A percentile compares a stretch with the other conserved stretches of the same genome.
These are phyloP conservation scores for Tachina lurida DNA, from an alignment of 2,888 invertebrate species.

Conservation along the genomic window DNA sequence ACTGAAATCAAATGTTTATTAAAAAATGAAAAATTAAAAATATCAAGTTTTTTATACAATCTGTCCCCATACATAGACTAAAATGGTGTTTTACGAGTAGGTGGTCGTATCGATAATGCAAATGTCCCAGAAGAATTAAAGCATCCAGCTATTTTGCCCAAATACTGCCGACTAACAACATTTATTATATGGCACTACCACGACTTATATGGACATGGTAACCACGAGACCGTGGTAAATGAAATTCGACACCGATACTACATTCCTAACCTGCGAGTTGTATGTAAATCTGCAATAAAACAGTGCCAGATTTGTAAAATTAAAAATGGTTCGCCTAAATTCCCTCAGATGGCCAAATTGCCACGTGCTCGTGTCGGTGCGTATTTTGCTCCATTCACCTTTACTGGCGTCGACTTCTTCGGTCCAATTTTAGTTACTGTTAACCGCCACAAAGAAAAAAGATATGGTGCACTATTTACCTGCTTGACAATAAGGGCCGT, in stretches of 20 bases:
- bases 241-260: conserved; percentile 64
- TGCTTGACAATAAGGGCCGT: conserved; percentile 23
- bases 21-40: conserved; percentile 17
- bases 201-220: conserved; percentile 32
- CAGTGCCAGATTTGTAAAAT: conserved; percentile 64
- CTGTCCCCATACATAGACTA: conserved; percentile 37
- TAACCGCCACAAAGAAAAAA: conserved; percentile 38
- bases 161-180: conserved; percentile 7
- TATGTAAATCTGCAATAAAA: conserved; percentile 49
- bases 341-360: conserved; percentile 61
- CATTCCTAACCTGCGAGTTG: conserved; percentile 51
- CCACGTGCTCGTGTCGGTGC: conserved; percentile 36
- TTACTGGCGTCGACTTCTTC: conserved; percentile 34
- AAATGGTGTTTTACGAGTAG: conserved; percentile 21
- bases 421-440: conserved; percentile 41
- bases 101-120: conserved; percentile 26
- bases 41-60: conserved; percentile 45
- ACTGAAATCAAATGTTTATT: conserved; percentile 36
- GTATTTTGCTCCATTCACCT: conserved; percentile 33
- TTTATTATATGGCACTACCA: conserved; percentile 38
- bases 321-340: conserved; percentile 41
- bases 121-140: conserved; percentile 36
- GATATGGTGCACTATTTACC: conserved; percentile 20
- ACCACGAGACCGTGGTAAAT: conserved; percentile 61
- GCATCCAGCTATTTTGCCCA: conserved; percentile 43